A percentile compares a stretch with the other conserved stretches of the same genome.
These are phyloP conservation scores for Eunapius fragilis DNA, from an alignment of 37 sponge, comb jelly and placozoan species.

Conservation along the genomic window DNA sequence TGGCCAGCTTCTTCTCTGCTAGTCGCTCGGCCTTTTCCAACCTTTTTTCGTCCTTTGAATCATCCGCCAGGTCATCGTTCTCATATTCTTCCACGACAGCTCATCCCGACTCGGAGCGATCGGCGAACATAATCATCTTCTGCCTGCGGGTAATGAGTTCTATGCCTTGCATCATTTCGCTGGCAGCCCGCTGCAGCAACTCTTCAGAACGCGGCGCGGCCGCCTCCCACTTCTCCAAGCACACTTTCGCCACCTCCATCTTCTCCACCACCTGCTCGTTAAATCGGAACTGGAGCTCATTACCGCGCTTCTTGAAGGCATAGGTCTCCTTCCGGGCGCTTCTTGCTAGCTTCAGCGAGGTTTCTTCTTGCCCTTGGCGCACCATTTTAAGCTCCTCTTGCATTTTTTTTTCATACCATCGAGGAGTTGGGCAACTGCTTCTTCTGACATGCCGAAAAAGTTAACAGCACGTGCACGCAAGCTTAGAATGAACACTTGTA, in stretches of 20 bases:
- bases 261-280: background rate
- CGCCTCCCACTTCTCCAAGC: background rate
- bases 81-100: background rate
- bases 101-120: background rate
- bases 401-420: background rate
- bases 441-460: background rate
- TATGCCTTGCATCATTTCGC: background rate
- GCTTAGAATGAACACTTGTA: background rate
- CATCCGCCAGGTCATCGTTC: background rate
- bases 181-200: background rate
- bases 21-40: background rate
- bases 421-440: background rate
- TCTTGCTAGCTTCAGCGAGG: background rate
- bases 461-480: background rate
- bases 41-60: background rate
- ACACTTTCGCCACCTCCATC: background rate
- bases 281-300: background rate
- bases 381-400: background rate
- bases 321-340: background rate
- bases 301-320: background rate
- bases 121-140: background rate
- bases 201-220: background rate
- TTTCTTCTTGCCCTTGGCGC: background rate
- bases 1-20: background rate
- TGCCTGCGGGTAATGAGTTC: constrained; percentile 1